Conservation (phyloP, 2,113 vertebrate species). For the Rhynchopsitta pachyrhyncha region DNA sequence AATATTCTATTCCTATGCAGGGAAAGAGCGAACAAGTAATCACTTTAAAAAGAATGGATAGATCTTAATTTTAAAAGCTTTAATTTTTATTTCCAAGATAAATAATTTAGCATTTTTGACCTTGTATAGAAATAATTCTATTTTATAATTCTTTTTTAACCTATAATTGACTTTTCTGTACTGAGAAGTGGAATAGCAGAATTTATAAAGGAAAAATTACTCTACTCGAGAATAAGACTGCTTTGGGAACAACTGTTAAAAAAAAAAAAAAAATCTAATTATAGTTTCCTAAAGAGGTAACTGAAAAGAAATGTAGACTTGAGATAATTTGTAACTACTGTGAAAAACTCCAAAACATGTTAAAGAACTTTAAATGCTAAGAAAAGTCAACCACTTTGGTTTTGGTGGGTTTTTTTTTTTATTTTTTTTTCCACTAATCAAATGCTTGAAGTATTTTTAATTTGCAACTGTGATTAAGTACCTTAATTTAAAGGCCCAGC, state of each 20-base stretch:
- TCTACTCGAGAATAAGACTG: background rate
- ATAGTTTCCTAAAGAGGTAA: background rate
- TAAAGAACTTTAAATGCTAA: background rate
- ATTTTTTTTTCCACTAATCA: background rate
- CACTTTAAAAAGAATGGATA: fast-evolving
- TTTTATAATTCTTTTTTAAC: background rate
- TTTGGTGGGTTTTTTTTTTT: too few relatives aligned
- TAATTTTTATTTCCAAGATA: background rate
- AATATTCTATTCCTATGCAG: background rate
- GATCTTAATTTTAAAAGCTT: background rate
- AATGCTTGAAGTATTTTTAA: background rate
- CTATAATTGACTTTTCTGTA: slow-evolving; percentile 22
- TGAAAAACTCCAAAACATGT: background rate
- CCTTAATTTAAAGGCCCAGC: background rate
- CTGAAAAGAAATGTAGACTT: background rate
- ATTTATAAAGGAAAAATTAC: background rate
- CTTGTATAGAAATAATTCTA: background rate
- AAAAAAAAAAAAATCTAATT: background rate
- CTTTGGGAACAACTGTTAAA: background rate
- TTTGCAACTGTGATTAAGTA: background rate
- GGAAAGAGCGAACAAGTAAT: background rate
- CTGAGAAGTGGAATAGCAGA: background rate
- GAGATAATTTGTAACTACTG: background rate
- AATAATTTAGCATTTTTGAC: background rate
- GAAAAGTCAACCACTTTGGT: background rate